Evolutionary conservation across 2,888 invertebrate genomes (phyloP).

Genomic region (Lasioglossum zephyrum): DNA sequence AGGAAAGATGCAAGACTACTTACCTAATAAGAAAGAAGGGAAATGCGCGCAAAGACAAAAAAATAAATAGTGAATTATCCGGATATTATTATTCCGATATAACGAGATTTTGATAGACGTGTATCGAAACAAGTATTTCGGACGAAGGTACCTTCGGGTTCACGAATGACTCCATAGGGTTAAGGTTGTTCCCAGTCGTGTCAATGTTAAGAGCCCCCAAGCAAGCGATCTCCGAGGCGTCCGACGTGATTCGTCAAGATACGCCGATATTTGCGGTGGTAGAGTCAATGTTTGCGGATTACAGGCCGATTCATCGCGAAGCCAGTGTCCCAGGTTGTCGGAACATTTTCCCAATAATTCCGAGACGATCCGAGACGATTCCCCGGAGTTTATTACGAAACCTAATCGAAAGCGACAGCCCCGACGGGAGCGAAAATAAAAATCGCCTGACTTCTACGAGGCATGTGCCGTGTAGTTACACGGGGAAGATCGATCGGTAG

Average conservation of each 20-base stretch:
- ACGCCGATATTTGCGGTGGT: not conserved
- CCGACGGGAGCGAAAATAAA: not conserved
- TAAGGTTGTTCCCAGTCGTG: not conserved
- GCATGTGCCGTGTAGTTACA: not conserved
- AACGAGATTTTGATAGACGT: too few species aligned
- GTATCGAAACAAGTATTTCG: too few species aligned
- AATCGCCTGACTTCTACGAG: not conserved
- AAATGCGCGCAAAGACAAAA: too few species aligned
- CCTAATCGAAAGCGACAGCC: not conserved
- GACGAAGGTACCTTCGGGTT: too few species aligned
- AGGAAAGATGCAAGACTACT: too few species aligned
- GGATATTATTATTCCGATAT: too few species aligned
- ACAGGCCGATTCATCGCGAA: not conserved
- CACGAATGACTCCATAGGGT: too few species aligned
- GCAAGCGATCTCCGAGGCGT: not conserved
- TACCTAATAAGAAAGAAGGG: too few species aligned
- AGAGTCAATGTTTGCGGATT: conserved; percentile 15
- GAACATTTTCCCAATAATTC: not conserved
- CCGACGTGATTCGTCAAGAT: not conserved
- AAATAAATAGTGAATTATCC: too few species aligned
- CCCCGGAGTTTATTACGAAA: not conserved
- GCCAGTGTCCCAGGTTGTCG: not conserved
- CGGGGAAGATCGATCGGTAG: not conserved
- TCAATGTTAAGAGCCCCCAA: not conserved
- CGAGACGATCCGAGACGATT: not conserved